Conservation (phyloP, 1,140 invertebrate species). For the Listronotus oregonensis region DNA sequence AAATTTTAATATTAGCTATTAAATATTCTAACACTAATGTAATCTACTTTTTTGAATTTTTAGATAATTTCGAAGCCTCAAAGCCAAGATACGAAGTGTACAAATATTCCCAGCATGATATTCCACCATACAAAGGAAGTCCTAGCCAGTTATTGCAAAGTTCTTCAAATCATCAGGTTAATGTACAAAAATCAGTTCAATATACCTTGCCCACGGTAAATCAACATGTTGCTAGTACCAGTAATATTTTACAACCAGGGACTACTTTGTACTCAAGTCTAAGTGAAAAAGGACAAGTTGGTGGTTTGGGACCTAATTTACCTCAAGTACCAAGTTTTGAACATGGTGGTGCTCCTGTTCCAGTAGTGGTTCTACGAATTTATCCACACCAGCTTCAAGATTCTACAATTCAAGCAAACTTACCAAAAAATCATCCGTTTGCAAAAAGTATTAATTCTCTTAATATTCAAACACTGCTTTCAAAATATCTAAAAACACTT, state of each 20-base stretch:
- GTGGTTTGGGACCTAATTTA: slow-evolving; percentile 40
- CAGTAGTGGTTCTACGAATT: slow-evolving; percentile 62
- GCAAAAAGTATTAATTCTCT: slow-evolving; percentile 60
- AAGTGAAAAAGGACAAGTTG: slow-evolving; percentile 47
- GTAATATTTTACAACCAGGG: slow-evolving; percentile 41
- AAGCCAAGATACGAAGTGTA: slow-evolving; percentile 64
- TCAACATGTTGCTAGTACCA: slow-evolving; percentile 17
- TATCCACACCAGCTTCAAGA: slow-evolving; percentile 62
- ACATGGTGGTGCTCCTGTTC: slow-evolving; percentile 54
- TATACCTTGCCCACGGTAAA: slow-evolving; percentile 29
- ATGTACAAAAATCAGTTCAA: slow-evolving; percentile 23
- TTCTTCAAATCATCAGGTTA: slow-evolving; percentile 25
- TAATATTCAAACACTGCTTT: slow-evolving; percentile 56
- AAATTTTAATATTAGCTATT: too few relatives aligned
- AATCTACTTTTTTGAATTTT: too few relatives aligned
- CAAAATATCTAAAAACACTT: slow-evolving; percentile 48
- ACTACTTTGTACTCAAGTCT: slow-evolving; percentile 51
- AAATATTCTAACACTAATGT: too few relatives aligned
- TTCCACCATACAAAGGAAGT: slow-evolving; percentile 52
- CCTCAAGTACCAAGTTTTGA: slow-evolving; percentile 31
- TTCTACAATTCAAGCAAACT: slow-evolving; percentile 60
- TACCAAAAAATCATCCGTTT: slow-evolving; percentile 60
- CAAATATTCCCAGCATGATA: slow-evolving; percentile 65
- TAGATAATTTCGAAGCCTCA: slow-evolving; percentile 34
- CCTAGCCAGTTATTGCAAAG: background rate